These are phyloP conservation scores for Diachrysia chrysitis DNA, from an alignment of 2,888 invertebrate genomes.

Conservation along the genomic window DNA sequence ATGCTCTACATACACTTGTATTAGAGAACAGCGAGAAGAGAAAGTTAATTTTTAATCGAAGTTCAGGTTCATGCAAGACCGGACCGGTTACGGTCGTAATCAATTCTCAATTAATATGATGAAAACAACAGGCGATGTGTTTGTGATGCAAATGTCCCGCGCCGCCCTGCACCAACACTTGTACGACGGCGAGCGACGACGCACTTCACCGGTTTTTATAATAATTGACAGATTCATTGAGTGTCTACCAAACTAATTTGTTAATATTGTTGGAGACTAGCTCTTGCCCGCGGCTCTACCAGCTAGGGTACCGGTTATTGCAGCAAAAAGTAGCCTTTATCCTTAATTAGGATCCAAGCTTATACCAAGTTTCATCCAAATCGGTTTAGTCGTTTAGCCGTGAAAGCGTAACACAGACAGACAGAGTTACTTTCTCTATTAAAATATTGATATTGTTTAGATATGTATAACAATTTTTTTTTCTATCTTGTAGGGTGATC, in stretches of 20 bases:
- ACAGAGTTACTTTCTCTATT: no score
- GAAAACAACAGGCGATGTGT: constrained; percentile 46
- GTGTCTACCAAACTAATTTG: constrained; percentile 16
- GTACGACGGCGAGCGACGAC: background rate
- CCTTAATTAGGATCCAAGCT: no score
- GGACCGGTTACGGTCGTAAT: constrained; percentile 21
- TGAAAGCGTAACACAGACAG: no score
- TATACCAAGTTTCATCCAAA: no score
- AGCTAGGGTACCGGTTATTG: no score
- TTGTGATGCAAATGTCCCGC: constrained; percentile 57
- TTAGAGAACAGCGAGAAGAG: background rate
- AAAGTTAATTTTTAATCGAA: background rate
- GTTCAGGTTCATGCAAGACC: background rate
- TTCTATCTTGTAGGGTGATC: background rate
- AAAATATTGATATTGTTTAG: no score
- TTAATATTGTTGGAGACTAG: constrained; percentile 11
- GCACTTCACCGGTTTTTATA: constrained; percentile 32
- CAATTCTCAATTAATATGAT: constrained; percentile 54
- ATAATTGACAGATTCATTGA: constrained; percentile 42
- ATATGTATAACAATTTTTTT: background rate
- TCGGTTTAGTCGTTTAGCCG: no score
- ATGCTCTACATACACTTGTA: background rate
- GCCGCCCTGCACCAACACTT: constrained; percentile 10
- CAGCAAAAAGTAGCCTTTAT: no score
- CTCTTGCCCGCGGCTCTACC: no score